Conservation (phyloP, 2,888 invertebrate genomes). For the Cantharis rufa region DNA sequence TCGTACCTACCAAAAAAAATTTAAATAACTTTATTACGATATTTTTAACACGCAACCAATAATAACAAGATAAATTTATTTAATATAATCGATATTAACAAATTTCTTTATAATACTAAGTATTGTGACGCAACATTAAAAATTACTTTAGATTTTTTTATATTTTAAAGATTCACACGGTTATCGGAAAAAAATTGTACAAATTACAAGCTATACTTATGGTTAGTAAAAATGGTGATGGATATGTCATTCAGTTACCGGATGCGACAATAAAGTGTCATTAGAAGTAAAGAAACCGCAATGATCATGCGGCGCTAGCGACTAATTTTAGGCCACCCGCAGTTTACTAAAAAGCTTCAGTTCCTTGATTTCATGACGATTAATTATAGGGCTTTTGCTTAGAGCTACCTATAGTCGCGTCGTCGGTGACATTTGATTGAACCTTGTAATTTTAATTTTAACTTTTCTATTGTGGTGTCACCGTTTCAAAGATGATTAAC, state of each 20-base stretch:
- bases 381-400: conserved; percentile 1
- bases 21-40: conserved; percentile 5
- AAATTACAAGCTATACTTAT: conserved; percentile 36
- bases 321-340: conserved; percentile 48
- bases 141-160: neutral
- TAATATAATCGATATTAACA: neutral
- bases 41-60: conserved; percentile 1
- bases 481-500: neutral
- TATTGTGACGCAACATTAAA: neutral
- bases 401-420: neutral
- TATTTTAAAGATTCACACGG: conserved; percentile 19
- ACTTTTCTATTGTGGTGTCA: neutral
- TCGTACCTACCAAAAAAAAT: neutral
- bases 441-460: neutral
- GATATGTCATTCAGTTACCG: conserved; percentile 46
- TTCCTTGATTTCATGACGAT: conserved; percentile 2
- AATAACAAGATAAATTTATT: neutral
- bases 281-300: conserved; percentile 44
- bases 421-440: neutral
- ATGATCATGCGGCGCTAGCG: conserved; percentile 43
- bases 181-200: conserved; percentile 12
- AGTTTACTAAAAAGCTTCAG: conserved; percentile 13
- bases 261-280: conserved; percentile 46
- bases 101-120: neutral
- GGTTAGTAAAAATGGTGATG: conserved; percentile 35